Conservation (phyloP, 1,140 invertebrate species). For the Euschistus heros region DNA sequence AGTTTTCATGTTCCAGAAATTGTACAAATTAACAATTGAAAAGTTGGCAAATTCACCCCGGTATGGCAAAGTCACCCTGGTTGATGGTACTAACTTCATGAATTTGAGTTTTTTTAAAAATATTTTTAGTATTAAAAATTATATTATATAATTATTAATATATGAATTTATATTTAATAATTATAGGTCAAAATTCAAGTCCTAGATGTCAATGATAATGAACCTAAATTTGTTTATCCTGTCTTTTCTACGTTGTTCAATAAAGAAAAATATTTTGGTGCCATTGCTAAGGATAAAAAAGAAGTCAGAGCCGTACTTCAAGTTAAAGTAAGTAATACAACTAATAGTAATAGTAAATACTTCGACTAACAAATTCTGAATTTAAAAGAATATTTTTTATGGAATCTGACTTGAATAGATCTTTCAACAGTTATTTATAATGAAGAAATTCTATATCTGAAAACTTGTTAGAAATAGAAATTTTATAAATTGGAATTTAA, state of each 20-base stretch:
- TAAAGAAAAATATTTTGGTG: conserved; percentile 54
- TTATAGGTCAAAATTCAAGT: conserved; percentile 64
- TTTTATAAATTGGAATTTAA: no score
- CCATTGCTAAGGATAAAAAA: conserved; percentile 55
- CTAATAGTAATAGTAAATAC: conserved; percentile 42
- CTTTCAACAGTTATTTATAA: background rate
- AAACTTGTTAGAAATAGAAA: no score
- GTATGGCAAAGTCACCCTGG: no score
- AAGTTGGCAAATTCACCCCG: no score
- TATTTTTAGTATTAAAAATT: no score
- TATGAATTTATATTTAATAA: background rate
- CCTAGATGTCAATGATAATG: conserved; percentile 77
- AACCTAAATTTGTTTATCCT: conserved; percentile 65
- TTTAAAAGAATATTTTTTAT: background rate
- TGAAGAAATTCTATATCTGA: no score
- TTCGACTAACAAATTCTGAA: background rate
- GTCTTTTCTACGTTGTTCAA: conserved; percentile 36
- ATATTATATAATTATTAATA: no score
- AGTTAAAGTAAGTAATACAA: conserved; percentile 42
- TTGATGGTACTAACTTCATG: no score
- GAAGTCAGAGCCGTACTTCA: conserved; percentile 61
- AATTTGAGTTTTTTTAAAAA: no score
- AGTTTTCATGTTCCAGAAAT: no score
- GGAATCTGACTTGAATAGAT: no score
- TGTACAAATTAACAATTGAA: no score